phyloP scores from a whole-genome alignment of 2,797 vertebrate species.

The Chaenodraco wilsoni region DNA sequence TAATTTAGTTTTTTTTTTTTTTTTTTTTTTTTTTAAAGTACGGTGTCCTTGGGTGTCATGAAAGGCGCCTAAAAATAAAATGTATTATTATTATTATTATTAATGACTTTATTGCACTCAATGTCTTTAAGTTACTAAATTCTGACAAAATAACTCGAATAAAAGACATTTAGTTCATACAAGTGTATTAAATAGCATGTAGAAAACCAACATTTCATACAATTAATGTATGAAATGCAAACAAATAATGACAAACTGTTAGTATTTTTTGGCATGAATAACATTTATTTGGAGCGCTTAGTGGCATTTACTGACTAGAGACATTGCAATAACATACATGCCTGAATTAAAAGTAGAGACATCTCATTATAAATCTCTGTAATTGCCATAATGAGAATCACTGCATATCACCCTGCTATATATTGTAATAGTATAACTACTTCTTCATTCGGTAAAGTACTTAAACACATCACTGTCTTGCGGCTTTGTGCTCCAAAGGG shows the following conservation, averaged over 20 bases:
- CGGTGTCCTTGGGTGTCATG: too few relatives aligned
- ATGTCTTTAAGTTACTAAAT: too few relatives aligned
- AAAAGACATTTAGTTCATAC: too few relatives aligned
- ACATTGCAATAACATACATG: conserved; percentile 1
- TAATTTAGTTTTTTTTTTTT: too few relatives aligned
- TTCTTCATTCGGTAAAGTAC: neutral
- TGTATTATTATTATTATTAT: too few relatives aligned
- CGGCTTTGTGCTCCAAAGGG: neutral
- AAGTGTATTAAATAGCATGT: neutral
- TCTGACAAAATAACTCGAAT: too few relatives aligned
- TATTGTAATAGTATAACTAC: neutral
- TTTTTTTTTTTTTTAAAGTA: too few relatives aligned
- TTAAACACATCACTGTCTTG: neutral
- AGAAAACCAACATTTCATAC: too few relatives aligned
- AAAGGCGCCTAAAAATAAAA: too few relatives aligned
- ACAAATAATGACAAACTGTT: neutral
- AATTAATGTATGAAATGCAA: neutral
- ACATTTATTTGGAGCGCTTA: neutral
- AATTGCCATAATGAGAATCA: neutral
- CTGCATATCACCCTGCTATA: neutral
- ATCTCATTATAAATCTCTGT: neutral
- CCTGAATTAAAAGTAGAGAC: too few relatives aligned
- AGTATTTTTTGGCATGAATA: neutral
- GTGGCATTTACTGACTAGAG: conserved; percentile 1
- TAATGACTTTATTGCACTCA: too few relatives aligned